Percentiles rank a stretch among this genome's conserved stretches.
These are phyloP conservation scores for Nematolebias whitei DNA, from an alignment of 2,113 vertebrate species.

Conservation along the genomic window DNA sequence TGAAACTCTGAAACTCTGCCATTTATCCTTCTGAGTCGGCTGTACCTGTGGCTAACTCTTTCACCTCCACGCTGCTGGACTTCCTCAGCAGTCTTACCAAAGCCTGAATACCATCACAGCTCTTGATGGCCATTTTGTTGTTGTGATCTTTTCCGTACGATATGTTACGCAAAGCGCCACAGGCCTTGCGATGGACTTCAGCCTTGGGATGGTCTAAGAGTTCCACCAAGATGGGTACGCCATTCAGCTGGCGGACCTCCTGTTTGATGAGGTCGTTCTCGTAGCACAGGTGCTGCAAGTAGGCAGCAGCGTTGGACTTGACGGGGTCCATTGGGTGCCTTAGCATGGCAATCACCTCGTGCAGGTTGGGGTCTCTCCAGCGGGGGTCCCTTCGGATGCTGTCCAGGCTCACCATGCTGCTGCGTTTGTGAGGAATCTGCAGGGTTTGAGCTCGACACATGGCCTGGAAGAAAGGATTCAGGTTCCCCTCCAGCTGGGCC, in stretches of 20 bases:
- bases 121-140: constrained; percentile 96
- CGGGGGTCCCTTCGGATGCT: constrained; percentile 92
- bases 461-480: constrained; percentile 85
- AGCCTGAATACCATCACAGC: constrained; percentile 92
- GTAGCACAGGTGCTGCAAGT: constrained; percentile 96
- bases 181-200: constrained; percentile 94
- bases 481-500: constrained; percentile 85
- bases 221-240: constrained; percentile 89
- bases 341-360: constrained; percentile 94
- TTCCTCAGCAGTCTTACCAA: constrained; percentile 90
- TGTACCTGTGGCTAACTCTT: constrained; percentile 94
- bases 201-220: constrained; percentile 91
- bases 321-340: constrained; percentile 94
- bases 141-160: constrained; percentile 93
- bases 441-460: constrained; percentile 87
- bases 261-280: constrained; percentile 95
- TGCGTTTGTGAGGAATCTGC: constrained; percentile 89
- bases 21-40: neutral
- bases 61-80: constrained; percentile 90
- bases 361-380: constrained; percentile 95
- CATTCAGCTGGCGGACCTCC: constrained; percentile 91
- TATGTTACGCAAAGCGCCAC: constrained; percentile 93
- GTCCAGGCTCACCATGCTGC: constrained; percentile 93
- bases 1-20: neutral
- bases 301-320: constrained; percentile 95